Percentiles rank a stretch among this genome's conserved stretches.
These are phyloP conservation scores for Trogon melanurus DNA, from an alignment of 2,113 vertebrate genomes.

Conservation along the genomic window DNA sequence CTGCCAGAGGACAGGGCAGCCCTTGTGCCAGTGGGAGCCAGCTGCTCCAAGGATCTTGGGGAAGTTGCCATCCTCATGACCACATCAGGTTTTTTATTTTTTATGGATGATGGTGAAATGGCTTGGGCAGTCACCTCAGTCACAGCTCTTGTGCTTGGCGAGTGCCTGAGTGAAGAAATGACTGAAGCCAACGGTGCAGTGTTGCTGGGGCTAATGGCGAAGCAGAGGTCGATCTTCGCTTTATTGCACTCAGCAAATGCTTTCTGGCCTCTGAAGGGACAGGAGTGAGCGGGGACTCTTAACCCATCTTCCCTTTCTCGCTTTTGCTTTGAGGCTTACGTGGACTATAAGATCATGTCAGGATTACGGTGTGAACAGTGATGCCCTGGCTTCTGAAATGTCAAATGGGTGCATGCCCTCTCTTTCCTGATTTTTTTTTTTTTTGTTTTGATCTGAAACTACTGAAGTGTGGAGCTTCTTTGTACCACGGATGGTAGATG, in stretches of 20 bases:
- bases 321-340: not conserved
- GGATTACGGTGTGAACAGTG: not conserved
- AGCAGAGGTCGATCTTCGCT: not conserved
- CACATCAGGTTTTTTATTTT: not conserved
- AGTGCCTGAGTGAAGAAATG: not conserved
- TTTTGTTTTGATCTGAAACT: not conserved
- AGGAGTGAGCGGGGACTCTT: not conserved
- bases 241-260: not conserved
- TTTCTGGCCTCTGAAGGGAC: not conserved
- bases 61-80: not conserved
- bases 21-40: fast-evolving
- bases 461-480: not conserved
- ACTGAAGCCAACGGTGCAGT: not conserved
- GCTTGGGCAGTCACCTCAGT: not conserved
- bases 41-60: not conserved
- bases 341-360: not conserved
- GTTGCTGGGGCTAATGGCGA: not conserved
- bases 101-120: not conserved
- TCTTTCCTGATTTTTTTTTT: not conserved
- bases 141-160: fast-evolving
- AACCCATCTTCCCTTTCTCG: not conserved
- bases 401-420: not conserved
- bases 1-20: fast-evolving
- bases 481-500: not conserved
- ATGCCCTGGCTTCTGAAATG: not conserved